phyloP scores from a whole-genome alignment of 2,888 invertebrate species.

The Masnerella sp. region DNA sequence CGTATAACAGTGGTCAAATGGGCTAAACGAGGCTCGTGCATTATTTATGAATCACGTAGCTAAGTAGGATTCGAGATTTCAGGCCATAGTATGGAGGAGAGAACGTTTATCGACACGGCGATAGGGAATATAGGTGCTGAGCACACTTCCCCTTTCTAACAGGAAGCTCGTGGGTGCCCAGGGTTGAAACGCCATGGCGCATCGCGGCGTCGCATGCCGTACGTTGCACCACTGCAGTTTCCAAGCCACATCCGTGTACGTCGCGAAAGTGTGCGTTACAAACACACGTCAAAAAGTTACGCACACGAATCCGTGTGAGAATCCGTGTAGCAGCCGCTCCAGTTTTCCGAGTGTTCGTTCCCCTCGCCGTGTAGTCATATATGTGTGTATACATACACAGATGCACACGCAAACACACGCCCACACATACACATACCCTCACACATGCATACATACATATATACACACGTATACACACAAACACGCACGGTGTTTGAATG shows the following conservation, averaged over 20 bases:
- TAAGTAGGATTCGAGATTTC: conserved; percentile 72
- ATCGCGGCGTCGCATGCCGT: conserved; percentile 49
- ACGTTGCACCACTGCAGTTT: conserved; percentile 42
- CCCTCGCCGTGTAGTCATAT: too few relatives aligned
- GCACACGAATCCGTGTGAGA: too few relatives aligned
- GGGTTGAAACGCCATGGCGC: conserved; percentile 52
- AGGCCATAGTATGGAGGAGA: conserved; percentile 65
- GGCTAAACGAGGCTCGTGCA: conserved; percentile 62
- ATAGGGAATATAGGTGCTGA: conserved; percentile 66
- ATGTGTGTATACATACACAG: too few relatives aligned
- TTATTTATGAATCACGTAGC: conserved; percentile 73
- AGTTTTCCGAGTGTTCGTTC: not conserved
- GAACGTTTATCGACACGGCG: conserved; percentile 57
- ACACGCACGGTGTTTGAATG: conserved; percentile 29
- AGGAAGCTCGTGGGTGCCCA: conserved; percentile 45
- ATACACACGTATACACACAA: conserved; percentile 9
- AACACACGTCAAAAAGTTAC: too few relatives aligned
- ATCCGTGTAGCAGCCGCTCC: too few relatives aligned
- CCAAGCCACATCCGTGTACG: conserved; percentile 19
- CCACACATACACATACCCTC: too few relatives aligned
- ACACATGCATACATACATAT: too few relatives aligned
- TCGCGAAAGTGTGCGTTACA: too few relatives aligned
- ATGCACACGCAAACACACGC: too few relatives aligned
- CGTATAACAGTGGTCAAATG: conserved; percentile 39
- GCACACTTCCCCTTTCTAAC: conserved; percentile 61